Evolutionary conservation across 2,113 vertebrate species (phyloP).

Genomic region (Sinocyclocheilus anshuiensis): DNA sequence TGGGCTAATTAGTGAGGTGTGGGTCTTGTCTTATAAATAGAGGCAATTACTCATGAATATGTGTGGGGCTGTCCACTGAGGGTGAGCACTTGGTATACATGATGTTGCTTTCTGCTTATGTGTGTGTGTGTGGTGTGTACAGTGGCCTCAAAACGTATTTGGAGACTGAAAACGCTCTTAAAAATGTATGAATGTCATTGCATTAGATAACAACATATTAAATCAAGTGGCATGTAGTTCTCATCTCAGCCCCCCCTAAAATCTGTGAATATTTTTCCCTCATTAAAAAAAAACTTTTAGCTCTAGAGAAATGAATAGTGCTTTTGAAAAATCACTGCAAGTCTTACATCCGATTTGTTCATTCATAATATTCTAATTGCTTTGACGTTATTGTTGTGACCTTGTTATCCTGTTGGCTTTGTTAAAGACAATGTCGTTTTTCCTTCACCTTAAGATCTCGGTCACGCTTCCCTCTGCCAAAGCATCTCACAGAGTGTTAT

Average conservation of each 20-base stretch:
- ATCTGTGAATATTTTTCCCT: too few relatives aligned
- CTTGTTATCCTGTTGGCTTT: constrained; percentile 30
- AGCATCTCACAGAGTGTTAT: constrained; percentile 38
- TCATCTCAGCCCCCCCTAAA: neutral
- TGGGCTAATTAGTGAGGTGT: constrained; percentile 72
- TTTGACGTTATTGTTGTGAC: constrained; percentile 41
- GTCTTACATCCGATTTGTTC: neutral
- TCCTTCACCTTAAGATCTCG: constrained; percentile 52
- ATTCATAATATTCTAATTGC: constrained; percentile 13
- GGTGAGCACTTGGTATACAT: constrained; percentile 55
- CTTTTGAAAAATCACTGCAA: too few relatives aligned
- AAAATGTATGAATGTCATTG: neutral
- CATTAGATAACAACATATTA: neutral
- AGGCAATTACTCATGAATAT: constrained; percentile 75
- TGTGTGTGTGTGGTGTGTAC: neutral
- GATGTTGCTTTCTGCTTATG: neutral
- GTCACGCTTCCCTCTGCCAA: constrained; percentile 49
- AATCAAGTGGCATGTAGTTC: neutral
- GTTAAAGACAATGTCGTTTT: constrained; percentile 37
- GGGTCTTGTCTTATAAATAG: constrained; percentile 70
- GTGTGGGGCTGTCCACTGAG: constrained; percentile 64
- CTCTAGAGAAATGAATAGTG: constrained; percentile 3
- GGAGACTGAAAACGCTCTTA: too few relatives aligned
- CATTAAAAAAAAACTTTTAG: neutral
- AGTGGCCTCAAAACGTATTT: neutral